These are phyloP conservation scores for Cephus nigrinus DNA, from an alignment of 2,888 invertebrate species.

Conservation along the genomic window DNA sequence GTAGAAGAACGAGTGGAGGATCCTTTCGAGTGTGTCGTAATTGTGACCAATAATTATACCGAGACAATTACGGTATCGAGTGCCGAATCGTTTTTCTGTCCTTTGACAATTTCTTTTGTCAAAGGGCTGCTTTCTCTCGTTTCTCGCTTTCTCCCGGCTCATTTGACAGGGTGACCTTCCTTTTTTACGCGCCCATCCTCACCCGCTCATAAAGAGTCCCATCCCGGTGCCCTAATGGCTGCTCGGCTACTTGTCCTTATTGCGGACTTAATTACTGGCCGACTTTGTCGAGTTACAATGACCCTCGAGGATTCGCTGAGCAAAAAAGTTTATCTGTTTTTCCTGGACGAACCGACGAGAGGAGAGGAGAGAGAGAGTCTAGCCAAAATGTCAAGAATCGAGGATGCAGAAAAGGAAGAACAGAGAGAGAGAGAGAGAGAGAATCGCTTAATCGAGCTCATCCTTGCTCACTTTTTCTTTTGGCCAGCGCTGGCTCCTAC, in stretches of 20 bases:
- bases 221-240: conserved; percentile 61
- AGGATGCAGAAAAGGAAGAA: too few species aligned
- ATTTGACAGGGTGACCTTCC: conserved; percentile 61
- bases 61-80: conserved; percentile 55
- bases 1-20: conserved; percentile 4
- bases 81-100: conserved; percentile 23
- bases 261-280: conserved; percentile 66
- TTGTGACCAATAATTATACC: conserved; percentile 57
- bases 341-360: too few species aligned
- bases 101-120: conserved; percentile 64
- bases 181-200: conserved; percentile 25
- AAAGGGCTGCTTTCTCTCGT: conserved; percentile 15
- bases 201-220: conserved; percentile 48
- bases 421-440: too few species aligned
- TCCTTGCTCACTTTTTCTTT: too few species aligned
- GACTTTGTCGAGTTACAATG: conserved; percentile 65
- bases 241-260: conserved; percentile 63
- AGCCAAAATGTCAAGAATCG: too few species aligned
- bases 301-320: conserved; percentile 48
- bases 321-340: too few species aligned
- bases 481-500: too few species aligned
- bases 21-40: conserved; percentile 30
- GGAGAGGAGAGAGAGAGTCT: too few species aligned
- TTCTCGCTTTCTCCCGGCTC: conserved; percentile 56
- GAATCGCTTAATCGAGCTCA: too few species aligned